phyloP scores from a whole-genome alignment of 2,888 invertebrate species.

The Eupithecia subfuscata region DNA sequence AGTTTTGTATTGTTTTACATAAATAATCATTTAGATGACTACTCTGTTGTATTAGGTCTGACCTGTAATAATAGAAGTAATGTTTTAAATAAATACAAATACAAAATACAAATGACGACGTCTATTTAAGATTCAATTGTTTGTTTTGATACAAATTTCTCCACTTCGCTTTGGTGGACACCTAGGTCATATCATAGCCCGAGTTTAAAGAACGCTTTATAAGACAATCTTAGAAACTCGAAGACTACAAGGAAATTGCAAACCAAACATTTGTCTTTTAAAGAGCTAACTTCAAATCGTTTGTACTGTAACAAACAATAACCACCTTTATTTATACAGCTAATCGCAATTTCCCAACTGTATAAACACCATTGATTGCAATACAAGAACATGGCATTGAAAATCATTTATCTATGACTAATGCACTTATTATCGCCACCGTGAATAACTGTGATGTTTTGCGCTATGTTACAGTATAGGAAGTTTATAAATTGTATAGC shows the following conservation, averaged over 20 bases:
- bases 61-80: too few relatives aligned
- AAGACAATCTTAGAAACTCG: not conserved
- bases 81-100: too few relatives aligned
- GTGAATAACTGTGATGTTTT: constrained; percentile 46
- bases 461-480: constrained; percentile 1
- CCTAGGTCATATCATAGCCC: not conserved
- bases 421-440: constrained; percentile 56
- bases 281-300: not conserved
- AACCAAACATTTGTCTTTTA: not conserved
- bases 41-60: too few relatives aligned
- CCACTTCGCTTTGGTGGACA: not conserved
- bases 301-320: not conserved
- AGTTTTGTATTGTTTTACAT: too few relatives aligned
- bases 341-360: constrained; percentile 6
- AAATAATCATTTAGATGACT: too few relatives aligned
- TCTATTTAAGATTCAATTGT: not conserved
- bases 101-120: too few relatives aligned
- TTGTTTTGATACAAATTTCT: not conserved
- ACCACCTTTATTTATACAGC: constrained; percentile 1
- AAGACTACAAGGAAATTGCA: not conserved
- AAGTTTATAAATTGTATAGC: not conserved
- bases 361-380: constrained; percentile 24
- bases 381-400: constrained; percentile 52
- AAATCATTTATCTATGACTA: constrained; percentile 67
- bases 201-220: not conserved